Evolutionary conservation across 2,797 vertebrate genomes (phyloP).

Genomic region (Pelodytes ibericus): DNA sequence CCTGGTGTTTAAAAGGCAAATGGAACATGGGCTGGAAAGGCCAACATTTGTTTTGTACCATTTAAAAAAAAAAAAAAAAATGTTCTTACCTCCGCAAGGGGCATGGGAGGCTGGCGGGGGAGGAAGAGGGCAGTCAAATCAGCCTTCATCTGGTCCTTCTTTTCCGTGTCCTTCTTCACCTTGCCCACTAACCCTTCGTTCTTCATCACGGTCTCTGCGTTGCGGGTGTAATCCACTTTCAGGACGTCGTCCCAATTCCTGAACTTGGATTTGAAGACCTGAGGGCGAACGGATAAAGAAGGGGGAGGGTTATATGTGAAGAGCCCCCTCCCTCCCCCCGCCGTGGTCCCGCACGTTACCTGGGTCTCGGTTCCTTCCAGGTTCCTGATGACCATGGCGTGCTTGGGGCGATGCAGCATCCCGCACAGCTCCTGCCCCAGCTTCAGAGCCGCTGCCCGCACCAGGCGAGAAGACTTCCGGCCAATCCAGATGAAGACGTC

Average conservation of each 20-base stretch:
- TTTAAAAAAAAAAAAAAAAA: neutral
- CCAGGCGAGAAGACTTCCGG: slow-evolving; percentile 90
- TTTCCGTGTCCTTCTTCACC: slow-evolving; percentile 89
- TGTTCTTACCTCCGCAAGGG: slow-evolving; percentile 74
- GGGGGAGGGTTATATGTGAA: too few relatives aligned
- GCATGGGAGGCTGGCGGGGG: slow-evolving; percentile 91
- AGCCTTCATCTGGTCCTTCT: slow-evolving; percentile 96
- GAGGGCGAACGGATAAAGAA: slow-evolving; percentile 60
- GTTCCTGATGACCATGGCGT: slow-evolving; percentile 88
- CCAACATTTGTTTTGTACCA: too few relatives aligned
- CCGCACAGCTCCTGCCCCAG: slow-evolving; percentile 94
- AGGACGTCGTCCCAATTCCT: slow-evolving; percentile 98
- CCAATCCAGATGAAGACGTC: slow-evolving; percentile 98
- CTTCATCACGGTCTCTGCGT: slow-evolving; percentile 86
- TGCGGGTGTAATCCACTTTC: slow-evolving; percentile 93
- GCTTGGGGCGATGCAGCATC: slow-evolving; percentile 95
- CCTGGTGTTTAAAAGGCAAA: neutral
- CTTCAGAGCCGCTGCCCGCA: slow-evolving; percentile 92
- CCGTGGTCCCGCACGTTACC: slow-evolving; percentile 68
- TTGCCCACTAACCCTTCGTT: slow-evolving; percentile 80
- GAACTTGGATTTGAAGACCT: slow-evolving; percentile 98
- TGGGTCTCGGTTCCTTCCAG: slow-evolving; percentile 94
- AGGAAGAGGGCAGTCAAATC: slow-evolving; percentile 95
- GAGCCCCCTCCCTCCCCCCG: neutral
- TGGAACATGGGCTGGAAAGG: too few relatives aligned